These are phyloP conservation scores for Proales similis DNA, from an alignment of 1,140 invertebrate species.

Conservation along the genomic window DNA sequence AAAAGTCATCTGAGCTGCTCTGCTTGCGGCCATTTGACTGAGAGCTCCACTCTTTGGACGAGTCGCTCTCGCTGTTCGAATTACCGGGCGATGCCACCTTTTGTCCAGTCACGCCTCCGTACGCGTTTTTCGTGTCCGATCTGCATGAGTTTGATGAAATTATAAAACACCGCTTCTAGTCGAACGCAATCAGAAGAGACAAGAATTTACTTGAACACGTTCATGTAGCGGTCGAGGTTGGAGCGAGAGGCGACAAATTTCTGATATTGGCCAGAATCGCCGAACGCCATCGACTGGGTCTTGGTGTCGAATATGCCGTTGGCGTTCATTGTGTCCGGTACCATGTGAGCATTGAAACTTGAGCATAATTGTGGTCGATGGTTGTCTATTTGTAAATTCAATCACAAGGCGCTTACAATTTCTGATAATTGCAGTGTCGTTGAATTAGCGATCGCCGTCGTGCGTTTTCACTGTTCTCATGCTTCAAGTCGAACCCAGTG, in stretches of 20 bases:
- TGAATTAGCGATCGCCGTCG: constrained; percentile 12
- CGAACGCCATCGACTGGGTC: constrained; percentile 26
- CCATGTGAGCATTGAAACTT: constrained; percentile 23
- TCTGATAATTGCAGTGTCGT: constrained; percentile 36
- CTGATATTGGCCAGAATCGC: constrained; percentile 26
- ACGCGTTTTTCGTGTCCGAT: constrained; percentile 34
- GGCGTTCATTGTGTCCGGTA: constrained; percentile 35
- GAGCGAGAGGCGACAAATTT: constrained; percentile 33
- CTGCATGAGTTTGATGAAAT: neutral
- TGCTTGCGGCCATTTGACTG: constrained; percentile 13
- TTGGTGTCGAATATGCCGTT: constrained; percentile 37
- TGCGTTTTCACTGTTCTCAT: constrained; percentile 37
- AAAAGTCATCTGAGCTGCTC: constrained; percentile 5
- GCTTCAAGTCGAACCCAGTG: constrained; percentile 32
- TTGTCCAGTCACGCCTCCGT: constrained; percentile 19
- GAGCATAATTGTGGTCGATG: neutral
- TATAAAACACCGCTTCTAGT: neutral
- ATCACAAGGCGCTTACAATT: constrained; percentile 6
- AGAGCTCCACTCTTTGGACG: neutral
- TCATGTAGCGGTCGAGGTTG: constrained; percentile 18
- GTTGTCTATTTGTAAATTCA: neutral
- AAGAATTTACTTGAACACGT: constrained; percentile 18
- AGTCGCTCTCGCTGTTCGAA: neutral
- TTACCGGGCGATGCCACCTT: constrained; percentile 14
- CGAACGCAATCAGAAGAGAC: neutral